These are phyloP conservation scores for Coecobrya sp. DNA, from an alignment of 2,888 invertebrate genomes.

Conservation along the genomic window DNA sequence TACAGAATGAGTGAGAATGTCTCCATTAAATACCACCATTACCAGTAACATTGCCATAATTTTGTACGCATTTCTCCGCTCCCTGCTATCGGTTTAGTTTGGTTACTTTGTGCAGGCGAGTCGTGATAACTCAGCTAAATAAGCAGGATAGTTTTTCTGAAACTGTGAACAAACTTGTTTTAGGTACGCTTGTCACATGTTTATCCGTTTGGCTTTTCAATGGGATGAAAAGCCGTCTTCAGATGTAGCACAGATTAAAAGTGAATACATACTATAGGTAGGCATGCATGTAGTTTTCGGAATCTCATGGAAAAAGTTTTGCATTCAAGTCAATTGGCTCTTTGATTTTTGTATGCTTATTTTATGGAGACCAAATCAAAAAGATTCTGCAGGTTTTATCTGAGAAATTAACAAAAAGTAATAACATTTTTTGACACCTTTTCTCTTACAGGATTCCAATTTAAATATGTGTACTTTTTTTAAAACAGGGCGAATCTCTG, in stretches of 20 bases:
- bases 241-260: neutral
- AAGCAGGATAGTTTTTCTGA: conserved; percentile 2
- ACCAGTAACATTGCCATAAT: neutral
- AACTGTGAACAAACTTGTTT: neutral
- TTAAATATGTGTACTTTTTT: no score
- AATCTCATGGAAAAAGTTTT: no score
- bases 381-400: no score
- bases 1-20: conserved; percentile 31
- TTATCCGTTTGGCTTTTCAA: neutral
- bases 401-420: no score
- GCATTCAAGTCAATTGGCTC: no score
- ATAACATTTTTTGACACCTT: no score
- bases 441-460: no score
- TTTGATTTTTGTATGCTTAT: no score
- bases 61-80: neutral
- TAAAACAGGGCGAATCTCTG: no score
- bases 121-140: neutral
- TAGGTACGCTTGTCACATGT: neutral
- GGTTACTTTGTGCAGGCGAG: conserved; percentile 1
- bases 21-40: conserved; percentile 40
- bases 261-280: neutral
- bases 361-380: no score
- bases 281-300: no score
- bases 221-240: no score
- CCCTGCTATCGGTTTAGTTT: neutral